Evolutionary conservation across 1,140 invertebrate genomes (phyloP).

Genomic region (Charaxes varanes): DNA sequence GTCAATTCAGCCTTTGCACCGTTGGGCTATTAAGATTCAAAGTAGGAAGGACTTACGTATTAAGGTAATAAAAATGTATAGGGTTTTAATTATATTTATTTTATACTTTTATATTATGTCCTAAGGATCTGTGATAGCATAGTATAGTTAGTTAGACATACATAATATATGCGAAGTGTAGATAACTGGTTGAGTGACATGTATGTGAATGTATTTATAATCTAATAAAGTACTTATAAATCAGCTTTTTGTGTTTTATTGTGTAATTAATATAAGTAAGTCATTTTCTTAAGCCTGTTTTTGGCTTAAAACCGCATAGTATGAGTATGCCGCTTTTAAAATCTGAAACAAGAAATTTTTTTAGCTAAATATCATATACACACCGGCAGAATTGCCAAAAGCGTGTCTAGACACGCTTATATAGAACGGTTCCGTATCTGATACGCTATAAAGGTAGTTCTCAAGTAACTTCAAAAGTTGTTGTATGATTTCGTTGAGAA

Average conservation of each 20-base stretch:
- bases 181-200: conserved; percentile 5
- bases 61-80: too few relatives aligned
- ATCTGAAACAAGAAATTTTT: conserved; percentile 56
- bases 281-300: conserved; percentile 27
- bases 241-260: background rate
- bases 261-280: background rate
- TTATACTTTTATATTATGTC: conserved; percentile 17
- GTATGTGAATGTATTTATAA: conserved; percentile 10
- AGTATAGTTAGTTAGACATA: conserved; percentile 24
- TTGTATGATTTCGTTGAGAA: too few relatives aligned
- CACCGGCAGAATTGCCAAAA: too few relatives aligned
- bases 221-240: conserved; percentile 2
- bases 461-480: too few relatives aligned
- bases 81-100: too few relatives aligned
- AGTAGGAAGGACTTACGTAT: too few relatives aligned
- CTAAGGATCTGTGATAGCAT: conserved; percentile 48
- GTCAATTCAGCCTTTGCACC: too few relatives aligned
- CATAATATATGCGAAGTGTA: conserved; percentile 6
- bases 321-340: conserved; percentile 64
- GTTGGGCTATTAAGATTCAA: too few relatives aligned
- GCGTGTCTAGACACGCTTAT: too few relatives aligned
- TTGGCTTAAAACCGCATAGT: conserved; percentile 59
- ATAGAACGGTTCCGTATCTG: too few relatives aligned
- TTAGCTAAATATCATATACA: too few relatives aligned
- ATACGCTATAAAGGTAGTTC: too few relatives aligned